Evolutionary conservation across 2,113 vertebrate species (phyloP), one percentile per base, ranked within the genome.

Genomic region (Tragulus kanchil): DNA sequence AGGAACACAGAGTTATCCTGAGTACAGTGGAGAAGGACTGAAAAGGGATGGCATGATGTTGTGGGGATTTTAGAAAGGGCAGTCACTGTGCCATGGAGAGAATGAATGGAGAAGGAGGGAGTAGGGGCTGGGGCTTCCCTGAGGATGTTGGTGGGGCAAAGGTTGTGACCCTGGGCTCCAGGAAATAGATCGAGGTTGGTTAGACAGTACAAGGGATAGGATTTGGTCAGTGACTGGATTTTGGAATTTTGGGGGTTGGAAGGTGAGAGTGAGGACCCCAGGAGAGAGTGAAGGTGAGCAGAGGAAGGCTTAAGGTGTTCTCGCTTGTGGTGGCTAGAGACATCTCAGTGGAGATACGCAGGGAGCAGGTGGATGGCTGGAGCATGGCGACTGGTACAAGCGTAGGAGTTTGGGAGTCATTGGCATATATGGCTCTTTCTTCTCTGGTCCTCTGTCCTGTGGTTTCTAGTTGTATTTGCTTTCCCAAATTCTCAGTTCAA

Each of bases 361-460:
- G 64, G 23, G 1, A 1, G 58, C 50, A 64, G 58, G 45, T 17
- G 1, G 81, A 28, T 21, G 23, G 7, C 67, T 58, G 17, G 31
- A 14, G 56, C 52, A 79, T 58, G 54, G 10, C 54, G 86, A 59
- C 42, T 36, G 89, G 23, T 5, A 10, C 10, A 42, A 48, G 23
- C 2, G 1, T 1, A 28, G 64, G 79, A n/a, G 36, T 52, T 26
- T 5, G 15, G 50, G 93, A 54, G 42, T 77, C 50, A 2, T 6
- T 6, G 31, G 36, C 23, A 1, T 31, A 0, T 9, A 3, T 3
- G 28, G n/a, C 19, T 5, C 28, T n/a, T 8, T 56, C 75, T 14
- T 59, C 52, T 59, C 28, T 71, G 26, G 42, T 5, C 12, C 25
- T 48, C 64, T 52, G 14, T 85, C 54, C 54, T 11, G 31, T 3